Base-by-base conservation (phyloP, 2,113 vertebrate species). In the Dipodomys ordii region DNA sequence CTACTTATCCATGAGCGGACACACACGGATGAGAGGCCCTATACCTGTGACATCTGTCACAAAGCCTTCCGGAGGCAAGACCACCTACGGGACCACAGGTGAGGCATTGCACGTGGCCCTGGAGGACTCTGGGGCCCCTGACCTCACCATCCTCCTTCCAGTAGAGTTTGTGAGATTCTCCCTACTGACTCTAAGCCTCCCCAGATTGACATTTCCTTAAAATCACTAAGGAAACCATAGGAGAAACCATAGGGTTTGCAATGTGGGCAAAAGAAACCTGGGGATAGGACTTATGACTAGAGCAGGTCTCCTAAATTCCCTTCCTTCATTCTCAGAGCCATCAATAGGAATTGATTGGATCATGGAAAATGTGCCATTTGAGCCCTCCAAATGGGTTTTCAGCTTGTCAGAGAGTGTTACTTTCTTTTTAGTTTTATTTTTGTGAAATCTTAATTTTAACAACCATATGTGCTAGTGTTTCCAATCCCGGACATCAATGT, bases 1-100 rank as follows among this genome's bases (percentile, higher is more conserved):
- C 99, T 99, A 92, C 98, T 99, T 95, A 99, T 99, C 95, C 99
- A 99, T 0, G 99, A 99, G 98, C 98, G 99, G 96, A 99, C 99
- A 6, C 99, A 99, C 97, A 99, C 99, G 0, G 99, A 99, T 0
- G 99, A 99, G 97, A 97, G 99, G 89, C 99, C 99, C 0, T 99
- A 99, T 96, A 99, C 99, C 0, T 99, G 99, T 76, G 99, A 99
- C 87, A 99, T 99, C 98, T 99, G 99, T 97, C 99, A 99, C 97
- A 99, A 99, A 98, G 99, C 99, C 44, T 99, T 99, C 98, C 98
- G 99, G 98, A 99, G 99, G 97, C 99, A 99, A 95, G 99, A 99
- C 98, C 99, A 99, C 96, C 98, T 99, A 83, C 97, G 99, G 82
- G 99, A 99, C 97, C 99, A 99, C 98, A 99, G 99, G 99, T 99